Base-by-base conservation (phyloP, 2,888 invertebrate genomes). In the Lithophane socia region DNA sequence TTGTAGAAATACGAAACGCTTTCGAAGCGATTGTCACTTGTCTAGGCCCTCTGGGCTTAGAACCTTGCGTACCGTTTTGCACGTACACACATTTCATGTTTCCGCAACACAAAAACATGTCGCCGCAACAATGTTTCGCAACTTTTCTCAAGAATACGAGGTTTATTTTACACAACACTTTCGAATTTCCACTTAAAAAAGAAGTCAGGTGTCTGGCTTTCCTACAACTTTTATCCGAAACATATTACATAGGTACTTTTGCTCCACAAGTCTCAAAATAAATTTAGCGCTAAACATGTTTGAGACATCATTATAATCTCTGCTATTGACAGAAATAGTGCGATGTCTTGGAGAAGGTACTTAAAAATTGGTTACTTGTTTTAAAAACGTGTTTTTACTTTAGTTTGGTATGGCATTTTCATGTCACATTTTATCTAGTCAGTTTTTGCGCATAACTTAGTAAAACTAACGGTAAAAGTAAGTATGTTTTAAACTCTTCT, bases 401-500 rank as follows among this genome's bases (percentile, higher is more conserved):
- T 13, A 18, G 18, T 54, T 68, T 54, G 21, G 4, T 29, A 71
- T 67, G 54, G 42, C 3, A 54, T 52, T 44, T 69, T 71, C 24
- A 60, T 65, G 29, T 16, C 61, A 60, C 3, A 52, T 24, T 74
- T 8, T 75, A 21, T 61, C 56, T 67, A 64, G 58, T 75, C 75
- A 65, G 29, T 56, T 56, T n/a, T 71, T 60, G 24, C 83, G 70
- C 49, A 54, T 29, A 56, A 61, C 9, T 56, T 37, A 16, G 2
- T 64, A 21, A 69, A 60, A 44, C 24, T 42, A 49, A 65, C 13
- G 3, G 13, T 70, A 63, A 78, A 82, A 70, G 83, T 82, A 82
- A 82, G 83, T 82, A 81, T 81, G 61, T 77, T 77, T 77, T 58
- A 21, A 66, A 65, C 18, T 49, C 58, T 82, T 72, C 54, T 77